phyloP scores from a whole-genome alignment of 2,888 invertebrate genomes.

The Noctua comes region DNA sequence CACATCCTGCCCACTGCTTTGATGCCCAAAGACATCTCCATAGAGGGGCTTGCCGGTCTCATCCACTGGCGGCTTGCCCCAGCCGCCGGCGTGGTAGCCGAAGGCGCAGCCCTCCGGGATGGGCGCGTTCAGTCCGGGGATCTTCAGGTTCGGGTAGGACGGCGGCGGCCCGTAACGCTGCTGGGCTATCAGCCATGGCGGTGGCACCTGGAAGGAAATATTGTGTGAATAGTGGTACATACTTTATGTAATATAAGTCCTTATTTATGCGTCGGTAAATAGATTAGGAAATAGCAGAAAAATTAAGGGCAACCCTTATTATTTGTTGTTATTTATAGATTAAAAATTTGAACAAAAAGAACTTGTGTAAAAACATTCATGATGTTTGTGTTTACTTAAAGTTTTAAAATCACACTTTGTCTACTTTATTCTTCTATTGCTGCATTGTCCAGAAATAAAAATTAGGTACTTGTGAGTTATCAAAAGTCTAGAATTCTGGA shows the following conservation, averaged over 20 bases:
- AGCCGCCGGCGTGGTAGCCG: slow-evolving; percentile 99
- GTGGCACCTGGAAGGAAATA: slow-evolving; percentile 91
- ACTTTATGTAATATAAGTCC: background rate
- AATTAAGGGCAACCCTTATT: background rate
- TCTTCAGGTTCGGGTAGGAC: slow-evolving; percentile 99
- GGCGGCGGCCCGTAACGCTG: slow-evolving; percentile 99
- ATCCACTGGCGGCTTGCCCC: slow-evolving; percentile 99
- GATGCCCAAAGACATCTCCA: slow-evolving; percentile 99
- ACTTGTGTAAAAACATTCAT: background rate
- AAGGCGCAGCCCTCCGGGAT: slow-evolving; percentile 99
- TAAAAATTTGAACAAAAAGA: background rate
- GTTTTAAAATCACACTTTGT: background rate
- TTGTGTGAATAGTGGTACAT: background rate
- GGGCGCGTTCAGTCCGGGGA: slow-evolving; percentile 99
- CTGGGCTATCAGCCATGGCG: slow-evolving; percentile 99
- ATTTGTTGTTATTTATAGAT: background rate
- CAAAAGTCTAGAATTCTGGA: background rate
- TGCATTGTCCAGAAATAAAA: background rate
- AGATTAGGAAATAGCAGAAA: background rate
- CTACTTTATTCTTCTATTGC: background rate
- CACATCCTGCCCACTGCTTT: slow-evolving; percentile 93
- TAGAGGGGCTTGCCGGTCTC: slow-evolving; percentile 99
- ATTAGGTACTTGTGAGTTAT: background rate
- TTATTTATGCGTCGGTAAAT: background rate
- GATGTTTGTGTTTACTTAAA: background rate